Evolutionary conservation across 2,113 vertebrate genomes (phyloP).

Genomic region (Pholis gunnellus): DNA sequence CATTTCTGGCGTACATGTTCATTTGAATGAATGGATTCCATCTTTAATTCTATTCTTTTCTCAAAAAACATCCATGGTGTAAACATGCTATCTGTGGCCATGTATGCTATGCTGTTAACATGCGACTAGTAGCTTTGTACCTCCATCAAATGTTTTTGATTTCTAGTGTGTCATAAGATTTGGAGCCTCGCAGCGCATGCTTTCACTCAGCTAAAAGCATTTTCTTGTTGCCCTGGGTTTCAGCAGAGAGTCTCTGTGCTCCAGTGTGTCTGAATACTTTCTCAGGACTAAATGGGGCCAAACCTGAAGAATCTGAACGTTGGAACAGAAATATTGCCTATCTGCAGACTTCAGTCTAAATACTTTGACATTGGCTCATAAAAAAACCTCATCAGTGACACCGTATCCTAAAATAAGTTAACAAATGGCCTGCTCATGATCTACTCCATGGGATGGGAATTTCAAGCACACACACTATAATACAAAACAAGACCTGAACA

Average conservation of each 20-base stretch:
- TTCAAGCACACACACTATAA: no score
- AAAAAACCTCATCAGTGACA: background rate
- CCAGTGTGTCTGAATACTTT: background rate
- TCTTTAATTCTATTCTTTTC: background rate
- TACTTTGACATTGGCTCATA: background rate
- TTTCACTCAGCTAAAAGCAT: background rate
- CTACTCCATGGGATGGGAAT: no score
- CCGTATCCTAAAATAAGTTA: background rate
- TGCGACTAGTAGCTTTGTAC: background rate
- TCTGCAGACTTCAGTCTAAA: background rate
- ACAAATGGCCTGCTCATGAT: background rate
- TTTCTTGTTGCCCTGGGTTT: background rate
- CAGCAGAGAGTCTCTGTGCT: background rate
- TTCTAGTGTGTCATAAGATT: background rate
- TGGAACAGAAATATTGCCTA: background rate
- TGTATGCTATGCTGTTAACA: background rate
- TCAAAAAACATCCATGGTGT: background rate
- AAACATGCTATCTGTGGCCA: background rate
- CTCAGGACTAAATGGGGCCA: background rate
- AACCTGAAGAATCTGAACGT: background rate
- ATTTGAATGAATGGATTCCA: background rate
- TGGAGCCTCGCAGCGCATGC: background rate
- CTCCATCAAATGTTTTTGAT: background rate
- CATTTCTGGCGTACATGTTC: background rate
- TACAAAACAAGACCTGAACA: no score